These are phyloP conservation scores for Platorchestia sp. DNA, from an alignment of 1,140 invertebrate species.

Conservation along the genomic window DNA sequence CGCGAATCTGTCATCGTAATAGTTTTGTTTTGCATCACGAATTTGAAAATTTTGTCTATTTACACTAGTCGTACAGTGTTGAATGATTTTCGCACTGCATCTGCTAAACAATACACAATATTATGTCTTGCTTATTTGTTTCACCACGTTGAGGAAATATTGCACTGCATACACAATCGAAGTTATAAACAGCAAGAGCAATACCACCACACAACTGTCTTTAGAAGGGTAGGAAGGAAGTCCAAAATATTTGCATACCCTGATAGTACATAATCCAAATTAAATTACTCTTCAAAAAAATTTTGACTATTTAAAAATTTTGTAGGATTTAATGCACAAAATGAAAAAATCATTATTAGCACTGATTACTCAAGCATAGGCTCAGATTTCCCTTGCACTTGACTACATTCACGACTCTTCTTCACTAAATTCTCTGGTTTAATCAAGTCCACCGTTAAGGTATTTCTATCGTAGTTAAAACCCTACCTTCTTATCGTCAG, in stretches of 20 bases:
- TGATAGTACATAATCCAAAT: no score
- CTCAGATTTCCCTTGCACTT: neutral
- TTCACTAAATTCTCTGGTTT: no score
- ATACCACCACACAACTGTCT: no score
- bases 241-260: no score
- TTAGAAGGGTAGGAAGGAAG: no score
- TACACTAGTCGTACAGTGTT: neutral
- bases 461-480: neutral
- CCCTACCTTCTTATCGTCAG: constrained; percentile 63
- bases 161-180: neutral
- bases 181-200: no score
- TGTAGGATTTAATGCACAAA: no score
- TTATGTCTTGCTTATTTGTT: neutral
- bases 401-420: no score
- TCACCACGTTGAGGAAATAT: neutral
- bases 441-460: neutral
- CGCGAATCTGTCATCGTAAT: neutral
- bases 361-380: neutral
- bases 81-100: neutral
- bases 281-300: no score
- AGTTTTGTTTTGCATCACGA: neutral
- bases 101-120: neutral
- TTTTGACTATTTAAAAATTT: no score
- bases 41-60: neutral
- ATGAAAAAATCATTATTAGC: neutral